phyloP scores from a whole-genome alignment of 2,113 vertebrate genomes.

The Galemys pyrenaicus region DNA sequence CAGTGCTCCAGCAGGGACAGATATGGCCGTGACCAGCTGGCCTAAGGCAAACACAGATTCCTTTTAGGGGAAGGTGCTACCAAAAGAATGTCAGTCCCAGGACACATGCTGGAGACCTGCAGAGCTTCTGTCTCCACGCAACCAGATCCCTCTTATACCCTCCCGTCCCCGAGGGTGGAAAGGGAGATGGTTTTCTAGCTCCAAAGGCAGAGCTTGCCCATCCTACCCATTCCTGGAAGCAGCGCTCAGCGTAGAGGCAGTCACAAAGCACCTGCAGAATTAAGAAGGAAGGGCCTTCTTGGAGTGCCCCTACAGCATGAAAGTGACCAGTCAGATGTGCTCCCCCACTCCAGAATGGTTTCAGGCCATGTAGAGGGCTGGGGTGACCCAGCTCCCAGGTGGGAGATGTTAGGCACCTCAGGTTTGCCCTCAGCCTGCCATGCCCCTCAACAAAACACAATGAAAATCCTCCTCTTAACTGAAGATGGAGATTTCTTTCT shows the following conservation, averaged over 20 bases:
- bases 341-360: background rate
- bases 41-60: background rate
- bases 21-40: background rate
- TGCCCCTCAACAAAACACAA: background rate
- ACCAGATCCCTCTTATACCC: background rate
- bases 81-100: background rate
- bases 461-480: background rate
- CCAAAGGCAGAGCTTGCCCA: background rate
- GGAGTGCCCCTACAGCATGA: background rate
- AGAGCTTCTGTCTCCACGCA: background rate
- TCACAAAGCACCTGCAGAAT: background rate
- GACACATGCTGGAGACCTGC: background rate
- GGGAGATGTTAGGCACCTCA: background rate
- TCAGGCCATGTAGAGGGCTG: background rate
- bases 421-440: background rate
- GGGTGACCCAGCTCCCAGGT: background rate
- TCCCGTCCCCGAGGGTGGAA: background rate
- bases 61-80: background rate
- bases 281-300: background rate
- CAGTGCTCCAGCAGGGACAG: background rate
- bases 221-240: background rate
- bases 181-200: background rate
- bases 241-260: no score
- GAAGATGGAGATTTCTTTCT: background rate
- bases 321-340: background rate